phyloP scores from a whole-genome alignment of 2,797 vertebrate species.

The Paguma larvata region DNA sequence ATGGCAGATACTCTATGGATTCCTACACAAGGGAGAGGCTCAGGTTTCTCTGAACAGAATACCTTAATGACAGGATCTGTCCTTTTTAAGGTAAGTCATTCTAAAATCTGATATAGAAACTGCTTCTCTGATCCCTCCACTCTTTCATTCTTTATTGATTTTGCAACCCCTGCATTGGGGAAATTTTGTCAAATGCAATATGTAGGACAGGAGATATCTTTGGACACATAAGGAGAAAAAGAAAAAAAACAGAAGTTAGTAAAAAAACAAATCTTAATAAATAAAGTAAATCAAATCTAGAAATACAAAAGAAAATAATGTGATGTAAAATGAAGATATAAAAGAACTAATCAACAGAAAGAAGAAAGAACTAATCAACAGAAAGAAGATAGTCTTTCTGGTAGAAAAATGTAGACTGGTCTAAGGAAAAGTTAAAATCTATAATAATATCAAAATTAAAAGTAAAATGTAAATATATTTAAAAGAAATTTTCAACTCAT shows the following conservation, averaged over 20 bases:
- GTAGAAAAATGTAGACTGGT: background rate
- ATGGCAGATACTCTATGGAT: background rate
- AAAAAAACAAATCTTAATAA: background rate
- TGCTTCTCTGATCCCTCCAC: background rate
- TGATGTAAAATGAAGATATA: background rate
- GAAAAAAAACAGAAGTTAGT: background rate
- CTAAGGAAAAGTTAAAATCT: background rate
- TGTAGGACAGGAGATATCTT: background rate
- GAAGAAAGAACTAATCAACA: background rate
- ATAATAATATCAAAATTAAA: background rate
- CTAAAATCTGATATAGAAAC: background rate
- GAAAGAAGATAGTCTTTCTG: background rate
- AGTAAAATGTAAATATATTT: background rate
- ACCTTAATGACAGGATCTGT: background rate
- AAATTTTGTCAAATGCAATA: background rate
- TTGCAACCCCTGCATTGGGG: background rate
- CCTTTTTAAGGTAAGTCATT: background rate
- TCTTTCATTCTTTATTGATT: background rate
- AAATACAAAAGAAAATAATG: background rate
- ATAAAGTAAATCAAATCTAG: background rate
- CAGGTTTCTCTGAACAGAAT: background rate
- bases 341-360: background rate
- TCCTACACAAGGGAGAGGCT: background rate
- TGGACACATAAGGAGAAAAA: background rate
- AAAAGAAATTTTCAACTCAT: background rate